Evolutionary conservation across 2,888 invertebrate species (phyloP).

Genomic region (Apodemia hepburni): DNA sequence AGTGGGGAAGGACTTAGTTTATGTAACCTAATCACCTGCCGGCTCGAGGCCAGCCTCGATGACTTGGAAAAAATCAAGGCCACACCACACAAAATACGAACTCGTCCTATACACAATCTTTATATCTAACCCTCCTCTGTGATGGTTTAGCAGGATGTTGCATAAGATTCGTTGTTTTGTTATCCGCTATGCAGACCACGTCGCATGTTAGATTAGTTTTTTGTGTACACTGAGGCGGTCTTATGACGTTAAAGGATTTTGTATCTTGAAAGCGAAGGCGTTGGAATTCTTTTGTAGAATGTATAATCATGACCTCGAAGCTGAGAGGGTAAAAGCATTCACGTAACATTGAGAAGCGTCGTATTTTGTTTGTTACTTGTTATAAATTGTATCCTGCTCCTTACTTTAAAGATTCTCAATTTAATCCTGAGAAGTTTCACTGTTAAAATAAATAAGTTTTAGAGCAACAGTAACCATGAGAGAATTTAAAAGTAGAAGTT

Average conservation of each 20-base stretch:
- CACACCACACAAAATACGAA: conserved; percentile 59
- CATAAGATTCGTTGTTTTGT: conserved; percentile 77
- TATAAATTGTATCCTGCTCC: conserved; percentile 30
- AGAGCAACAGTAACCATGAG: conserved; percentile 20
- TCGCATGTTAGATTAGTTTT: conserved; percentile 75
- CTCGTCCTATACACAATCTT: conserved; percentile 56
- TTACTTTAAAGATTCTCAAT: conserved; percentile 12
- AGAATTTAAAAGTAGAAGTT: conserved; percentile 14
- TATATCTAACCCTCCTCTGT: conserved; percentile 56
- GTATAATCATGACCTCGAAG: conserved; percentile 22
- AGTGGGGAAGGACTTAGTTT: conserved; percentile 75
- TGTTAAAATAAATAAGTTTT: conserved; percentile 19
- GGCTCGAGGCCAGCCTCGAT: conserved; percentile 59
- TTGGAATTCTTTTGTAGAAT: conserved; percentile 34
- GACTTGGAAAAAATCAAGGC: conserved; percentile 72
- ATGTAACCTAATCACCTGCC: conserved; percentile 80
- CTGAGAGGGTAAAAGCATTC: conserved; percentile 26
- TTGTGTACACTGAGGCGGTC: conserved; percentile 49
- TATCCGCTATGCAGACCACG: conserved; percentile 60
- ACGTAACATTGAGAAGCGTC: conserved; percentile 26
- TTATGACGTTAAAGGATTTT: conserved; percentile 44
- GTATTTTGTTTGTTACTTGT: conserved; percentile 23
- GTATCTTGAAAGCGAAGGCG: conserved; percentile 45
- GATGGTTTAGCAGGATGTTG: conserved; percentile 72
- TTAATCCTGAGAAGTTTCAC: conserved; percentile 16